Percentiles rank a stretch among this genome's conserved stretches.
phyloP scores from a whole-genome alignment of 2,888 invertebrate species.

The Campoplex nolae region DNA sequence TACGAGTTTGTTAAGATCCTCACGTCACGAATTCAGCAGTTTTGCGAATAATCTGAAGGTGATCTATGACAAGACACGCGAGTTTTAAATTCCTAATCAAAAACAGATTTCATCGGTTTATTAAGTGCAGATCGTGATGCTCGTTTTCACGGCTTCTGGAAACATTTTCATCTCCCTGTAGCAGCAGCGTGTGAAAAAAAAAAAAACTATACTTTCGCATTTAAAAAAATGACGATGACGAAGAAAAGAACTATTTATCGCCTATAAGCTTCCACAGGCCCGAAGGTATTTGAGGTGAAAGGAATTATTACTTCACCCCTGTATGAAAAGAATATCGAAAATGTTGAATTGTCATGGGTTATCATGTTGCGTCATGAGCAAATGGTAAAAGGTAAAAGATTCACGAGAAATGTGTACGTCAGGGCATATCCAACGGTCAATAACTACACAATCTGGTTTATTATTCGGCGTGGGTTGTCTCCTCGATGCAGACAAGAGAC shows the following conservation, averaged over 20 bases:
- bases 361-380: background rate
- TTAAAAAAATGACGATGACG: background rate
- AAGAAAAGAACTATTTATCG: background rate
- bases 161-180: background rate
- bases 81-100: too few species aligned
- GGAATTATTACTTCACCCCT: background rate
- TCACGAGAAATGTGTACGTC: conserved; percentile 20
- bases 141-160: background rate
- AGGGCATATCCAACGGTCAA: conserved; percentile 30
- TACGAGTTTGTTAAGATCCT: too few species aligned
- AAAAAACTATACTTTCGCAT: background rate
- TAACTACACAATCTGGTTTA: conserved; percentile 29
- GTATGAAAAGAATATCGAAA: background rate
- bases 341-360: background rate
- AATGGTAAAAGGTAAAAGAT: conserved; percentile 16
- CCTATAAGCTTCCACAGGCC: background rate
- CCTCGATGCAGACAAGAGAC: conserved; percentile 43
- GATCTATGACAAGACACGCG: too few species aligned
- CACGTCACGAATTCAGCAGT: too few species aligned
- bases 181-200: background rate
- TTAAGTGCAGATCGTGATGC: background rate
- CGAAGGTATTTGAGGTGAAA: background rate
- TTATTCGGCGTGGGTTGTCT: conserved; percentile 50
- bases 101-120: too few species aligned
- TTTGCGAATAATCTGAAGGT: too few species aligned